phyloP scores from a whole-genome alignment of 2,797 vertebrate genomes.

The Peromyscus melanophrys region DNA sequence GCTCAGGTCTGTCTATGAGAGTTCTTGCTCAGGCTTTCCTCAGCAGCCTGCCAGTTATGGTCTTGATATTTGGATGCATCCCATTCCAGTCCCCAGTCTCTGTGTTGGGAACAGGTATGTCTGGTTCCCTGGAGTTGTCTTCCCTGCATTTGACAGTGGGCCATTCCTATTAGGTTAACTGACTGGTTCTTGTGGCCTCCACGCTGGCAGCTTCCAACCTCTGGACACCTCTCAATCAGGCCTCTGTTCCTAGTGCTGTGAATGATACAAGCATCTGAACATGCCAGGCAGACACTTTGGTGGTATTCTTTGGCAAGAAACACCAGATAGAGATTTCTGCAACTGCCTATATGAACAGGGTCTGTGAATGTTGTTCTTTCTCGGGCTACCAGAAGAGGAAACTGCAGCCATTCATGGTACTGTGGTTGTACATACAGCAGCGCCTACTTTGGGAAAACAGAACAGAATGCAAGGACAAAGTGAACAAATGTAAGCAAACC shows the following conservation, averaged over 20 bases:
- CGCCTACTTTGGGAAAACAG: neutral
- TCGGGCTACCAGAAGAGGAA: neutral
- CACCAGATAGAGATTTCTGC: neutral
- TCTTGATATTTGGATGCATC: neutral
- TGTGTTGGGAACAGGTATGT: neutral
- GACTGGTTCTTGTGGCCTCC: neutral
- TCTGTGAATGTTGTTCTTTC: neutral
- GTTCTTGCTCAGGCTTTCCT: neutral
- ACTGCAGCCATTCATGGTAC: fast-evolving
- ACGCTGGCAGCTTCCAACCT: neutral
- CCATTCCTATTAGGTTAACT: neutral
- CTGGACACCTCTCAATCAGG: neutral
- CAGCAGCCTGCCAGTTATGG: neutral
- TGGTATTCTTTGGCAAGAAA: neutral
- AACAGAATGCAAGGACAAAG: neutral
- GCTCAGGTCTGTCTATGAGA: neutral
- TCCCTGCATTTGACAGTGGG: neutral
- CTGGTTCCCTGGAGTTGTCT: neutral
- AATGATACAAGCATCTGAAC: neutral
- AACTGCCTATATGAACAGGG: neutral
- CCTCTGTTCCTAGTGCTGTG: neutral
- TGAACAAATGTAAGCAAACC: neutral
- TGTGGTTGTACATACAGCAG: fast-evolving
- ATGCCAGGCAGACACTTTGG: neutral
- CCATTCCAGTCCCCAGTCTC: neutral